Conservation (phyloP, 2,888 invertebrate genomes). For the Choristoneura rosaceana region DNA sequence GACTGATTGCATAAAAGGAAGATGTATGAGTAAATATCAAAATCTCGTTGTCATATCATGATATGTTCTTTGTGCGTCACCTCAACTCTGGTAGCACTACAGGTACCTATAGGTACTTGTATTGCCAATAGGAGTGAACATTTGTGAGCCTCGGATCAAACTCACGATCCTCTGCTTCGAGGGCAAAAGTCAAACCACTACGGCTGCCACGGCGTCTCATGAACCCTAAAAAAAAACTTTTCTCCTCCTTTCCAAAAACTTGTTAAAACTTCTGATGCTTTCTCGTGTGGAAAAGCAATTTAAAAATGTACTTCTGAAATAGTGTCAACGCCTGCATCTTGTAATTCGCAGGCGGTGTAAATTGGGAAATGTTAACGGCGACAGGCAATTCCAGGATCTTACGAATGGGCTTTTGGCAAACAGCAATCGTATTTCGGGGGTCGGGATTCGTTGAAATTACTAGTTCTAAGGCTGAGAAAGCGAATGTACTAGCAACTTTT, state of each 20-base stretch:
- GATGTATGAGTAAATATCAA: too few relatives aligned
- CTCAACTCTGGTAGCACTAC: too few relatives aligned
- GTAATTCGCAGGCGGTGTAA: slow-evolving; percentile 27
- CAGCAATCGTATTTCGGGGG: slow-evolving; percentile 1
- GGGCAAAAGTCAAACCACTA: too few relatives aligned
- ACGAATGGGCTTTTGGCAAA: not conserved
- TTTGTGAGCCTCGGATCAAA: too few relatives aligned
- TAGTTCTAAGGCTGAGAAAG: not conserved
- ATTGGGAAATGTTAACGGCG: slow-evolving; percentile 15
- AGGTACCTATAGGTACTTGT: too few relatives aligned
- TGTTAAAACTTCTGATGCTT: not conserved
- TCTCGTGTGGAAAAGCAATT: not conserved
- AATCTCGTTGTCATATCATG: too few relatives aligned
- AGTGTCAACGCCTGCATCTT: slow-evolving; percentile 22
- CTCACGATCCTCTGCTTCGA: too few relatives aligned
- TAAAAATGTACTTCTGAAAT: slow-evolving; percentile 20
- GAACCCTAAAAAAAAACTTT: too few relatives aligned
- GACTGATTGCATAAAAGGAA: too few relatives aligned
- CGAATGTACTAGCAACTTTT: not conserved
- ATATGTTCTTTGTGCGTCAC: too few relatives aligned
- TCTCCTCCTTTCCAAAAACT: not conserved
- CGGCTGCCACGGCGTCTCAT: too few relatives aligned
- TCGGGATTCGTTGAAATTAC: not conserved
- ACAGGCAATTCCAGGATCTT: slow-evolving; percentile 2
- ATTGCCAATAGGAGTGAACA: too few relatives aligned